phyloP scores from a whole-genome alignment of 2,888 invertebrate species.

The Byasa hedistus region DNA sequence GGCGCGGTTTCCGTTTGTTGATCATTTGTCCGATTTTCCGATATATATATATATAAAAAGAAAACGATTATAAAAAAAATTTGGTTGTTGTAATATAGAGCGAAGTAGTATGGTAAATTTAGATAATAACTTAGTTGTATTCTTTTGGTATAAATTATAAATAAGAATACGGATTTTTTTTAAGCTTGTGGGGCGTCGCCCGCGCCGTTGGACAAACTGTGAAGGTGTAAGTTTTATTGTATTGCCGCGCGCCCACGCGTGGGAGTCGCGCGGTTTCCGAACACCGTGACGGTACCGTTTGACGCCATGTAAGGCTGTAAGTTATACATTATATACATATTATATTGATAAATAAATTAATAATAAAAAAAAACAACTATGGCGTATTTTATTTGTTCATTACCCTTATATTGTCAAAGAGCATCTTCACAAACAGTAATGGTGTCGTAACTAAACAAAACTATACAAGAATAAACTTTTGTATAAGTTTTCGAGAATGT shows the following conservation, averaged over 20 bases:
- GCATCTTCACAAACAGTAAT: too few relatives aligned
- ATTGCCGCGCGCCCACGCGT: conserved; percentile 2
- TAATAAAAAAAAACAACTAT: conserved; percentile 58
- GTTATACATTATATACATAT: conserved; percentile 79
- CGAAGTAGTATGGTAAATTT: conserved; percentile 22
- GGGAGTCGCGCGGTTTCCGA: background rate
- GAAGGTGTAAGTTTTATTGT: conserved; percentile 49
- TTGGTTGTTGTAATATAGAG: conserved; percentile 70
- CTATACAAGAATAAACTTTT: too few relatives aligned
- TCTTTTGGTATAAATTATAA: conserved; percentile 37
- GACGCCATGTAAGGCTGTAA: conserved; percentile 70
- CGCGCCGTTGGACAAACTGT: conserved; percentile 35
- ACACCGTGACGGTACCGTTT: conserved; percentile 36
- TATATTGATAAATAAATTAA: conserved; percentile 80
- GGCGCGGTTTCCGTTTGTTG: conserved; percentile 10
- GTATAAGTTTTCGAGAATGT: too few relatives aligned
- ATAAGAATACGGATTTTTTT: conserved; percentile 50
- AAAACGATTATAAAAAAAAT: conserved; percentile 39
- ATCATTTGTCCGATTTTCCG: conserved; percentile 17
- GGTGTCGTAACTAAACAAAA: too few relatives aligned
- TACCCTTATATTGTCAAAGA: too few relatives aligned
- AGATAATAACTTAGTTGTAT: conserved; percentile 35
- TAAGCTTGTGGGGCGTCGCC: conserved; percentile 55
- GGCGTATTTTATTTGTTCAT: conserved; percentile 32
- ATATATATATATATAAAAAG: conserved; percentile 31